Evolutionary conservation across 2,113 vertebrate genomes (phyloP).

Genomic region (Typhlomys cinereus): DNA sequence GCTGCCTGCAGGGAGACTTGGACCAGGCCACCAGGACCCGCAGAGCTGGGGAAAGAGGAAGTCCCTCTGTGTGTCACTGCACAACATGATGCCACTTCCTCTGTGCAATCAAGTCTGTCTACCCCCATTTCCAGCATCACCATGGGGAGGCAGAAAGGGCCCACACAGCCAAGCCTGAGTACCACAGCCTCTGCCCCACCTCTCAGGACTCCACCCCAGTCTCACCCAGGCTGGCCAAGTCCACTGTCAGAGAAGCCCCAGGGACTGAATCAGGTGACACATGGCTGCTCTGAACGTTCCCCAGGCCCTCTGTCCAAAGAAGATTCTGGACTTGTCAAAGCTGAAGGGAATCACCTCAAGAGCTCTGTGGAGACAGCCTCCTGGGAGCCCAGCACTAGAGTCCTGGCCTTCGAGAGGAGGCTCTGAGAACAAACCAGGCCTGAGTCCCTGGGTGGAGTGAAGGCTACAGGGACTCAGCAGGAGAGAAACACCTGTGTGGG

Average conservation of each 20-base stretch:
- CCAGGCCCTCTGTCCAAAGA: rapidly evolving
- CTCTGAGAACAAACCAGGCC: no score
- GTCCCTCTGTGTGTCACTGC: background rate
- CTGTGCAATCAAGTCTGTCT: background rate
- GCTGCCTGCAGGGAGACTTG: rapidly evolving
- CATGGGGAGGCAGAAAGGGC: rapidly evolving
- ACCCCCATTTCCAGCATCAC: rapidly evolving
- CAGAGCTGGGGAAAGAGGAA: background rate
- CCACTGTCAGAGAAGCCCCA: background rate
- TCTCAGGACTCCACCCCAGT: rapidly evolving
- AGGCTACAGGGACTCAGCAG: background rate
- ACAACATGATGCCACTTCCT: background rate
- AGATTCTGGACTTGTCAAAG: background rate
- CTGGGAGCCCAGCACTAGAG: no score
- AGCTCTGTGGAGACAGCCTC: background rate
- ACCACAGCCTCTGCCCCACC: background rate
- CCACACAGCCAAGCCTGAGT: background rate
- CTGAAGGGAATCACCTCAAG: background rate
- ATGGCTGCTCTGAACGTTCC: background rate
- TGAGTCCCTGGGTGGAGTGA: no score
- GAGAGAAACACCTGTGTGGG: background rate
- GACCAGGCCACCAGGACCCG: background rate
- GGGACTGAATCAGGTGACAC: background rate
- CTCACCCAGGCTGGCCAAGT: background rate
- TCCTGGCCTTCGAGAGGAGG: background rate